phyloP scores from a whole-genome alignment of 1,140 invertebrate species.

The Brachionus calyciflorus region DNA sequence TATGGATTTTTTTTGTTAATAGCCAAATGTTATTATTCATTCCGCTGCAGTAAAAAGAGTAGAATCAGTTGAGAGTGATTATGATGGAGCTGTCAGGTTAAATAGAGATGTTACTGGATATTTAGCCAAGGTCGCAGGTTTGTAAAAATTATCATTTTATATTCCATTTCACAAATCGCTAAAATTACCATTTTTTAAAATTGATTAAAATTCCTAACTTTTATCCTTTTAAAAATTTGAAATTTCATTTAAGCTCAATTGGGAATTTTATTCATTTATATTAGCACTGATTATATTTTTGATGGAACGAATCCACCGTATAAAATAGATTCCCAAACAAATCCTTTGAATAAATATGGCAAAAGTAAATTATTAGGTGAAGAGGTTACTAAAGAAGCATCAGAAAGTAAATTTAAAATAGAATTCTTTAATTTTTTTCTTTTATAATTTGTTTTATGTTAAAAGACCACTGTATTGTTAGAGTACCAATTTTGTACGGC shows the following conservation, averaged over 20 bases:
- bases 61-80: conserved; percentile 63
- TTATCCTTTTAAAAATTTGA: background rate
- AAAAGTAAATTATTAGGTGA: conserved; percentile 64
- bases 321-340: conserved; percentile 57
- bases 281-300: conserved; percentile 68
- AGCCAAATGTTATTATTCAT: conserved; percentile 64
- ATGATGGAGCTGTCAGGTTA: conserved; percentile 57
- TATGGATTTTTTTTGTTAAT: conserved; percentile 48
- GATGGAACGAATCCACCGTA: conserved; percentile 65
- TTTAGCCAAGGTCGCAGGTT: conserved; percentile 61
- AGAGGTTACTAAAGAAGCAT: conserved; percentile 52
- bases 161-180: background rate
- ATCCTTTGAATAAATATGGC: conserved; percentile 65
- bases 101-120: conserved; percentile 62
- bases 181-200: background rate
- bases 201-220: background rate
- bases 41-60: conserved; percentile 64
- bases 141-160: no score
- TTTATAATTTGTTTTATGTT: background rate
- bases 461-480: conserved; percentile 56
- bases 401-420: conserved; percentile 1
- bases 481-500: conserved; percentile 65
- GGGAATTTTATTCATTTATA: conserved; percentile 62
- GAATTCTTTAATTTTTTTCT: background rate
- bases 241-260: conserved; percentile 51